Conservation (phyloP, 2,888 invertebrate species). For the Stictocephala bisonia region DNA sequence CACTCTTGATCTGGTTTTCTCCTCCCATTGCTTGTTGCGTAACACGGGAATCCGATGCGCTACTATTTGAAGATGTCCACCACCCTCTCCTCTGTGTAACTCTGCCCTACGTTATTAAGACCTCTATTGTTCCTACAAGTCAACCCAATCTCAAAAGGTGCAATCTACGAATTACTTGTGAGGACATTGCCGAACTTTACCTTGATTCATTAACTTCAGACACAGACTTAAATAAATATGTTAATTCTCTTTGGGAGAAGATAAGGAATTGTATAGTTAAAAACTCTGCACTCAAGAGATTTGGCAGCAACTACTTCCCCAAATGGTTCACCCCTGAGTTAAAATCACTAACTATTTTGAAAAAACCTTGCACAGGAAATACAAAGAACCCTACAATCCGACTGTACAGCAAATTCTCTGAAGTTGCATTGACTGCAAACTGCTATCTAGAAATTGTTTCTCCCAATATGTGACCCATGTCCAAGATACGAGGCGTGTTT, state of each 20-base stretch:
- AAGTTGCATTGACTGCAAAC: neutral
- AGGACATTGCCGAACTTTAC: no score
- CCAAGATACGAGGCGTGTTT: no score
- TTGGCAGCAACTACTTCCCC: neutral
- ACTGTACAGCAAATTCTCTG: neutral
- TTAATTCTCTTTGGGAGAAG: no score
- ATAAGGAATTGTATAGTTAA: neutral
- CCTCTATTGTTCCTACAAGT: neutral
- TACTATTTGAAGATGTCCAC: neutral
- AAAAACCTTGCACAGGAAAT: constrained; percentile 1
- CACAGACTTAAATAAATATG: no score
- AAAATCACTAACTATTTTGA: constrained; percentile 1
- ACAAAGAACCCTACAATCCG: neutral
- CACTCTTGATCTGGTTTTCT: neutral
- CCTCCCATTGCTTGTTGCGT: neutral
- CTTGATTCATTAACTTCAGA: no score
- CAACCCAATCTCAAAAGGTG: constrained; percentile 3
- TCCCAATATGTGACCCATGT: neutral
- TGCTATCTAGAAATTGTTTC: neutral
- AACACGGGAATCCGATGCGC: neutral
- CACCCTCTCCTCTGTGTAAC: neutral
- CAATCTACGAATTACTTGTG: neutral
- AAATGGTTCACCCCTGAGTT: neutral
- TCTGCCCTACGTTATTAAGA: neutral
- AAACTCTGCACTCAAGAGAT: neutral